Conservation (phyloP, 2,888 invertebrate genomes). For the Melitaea athalia region DNA sequence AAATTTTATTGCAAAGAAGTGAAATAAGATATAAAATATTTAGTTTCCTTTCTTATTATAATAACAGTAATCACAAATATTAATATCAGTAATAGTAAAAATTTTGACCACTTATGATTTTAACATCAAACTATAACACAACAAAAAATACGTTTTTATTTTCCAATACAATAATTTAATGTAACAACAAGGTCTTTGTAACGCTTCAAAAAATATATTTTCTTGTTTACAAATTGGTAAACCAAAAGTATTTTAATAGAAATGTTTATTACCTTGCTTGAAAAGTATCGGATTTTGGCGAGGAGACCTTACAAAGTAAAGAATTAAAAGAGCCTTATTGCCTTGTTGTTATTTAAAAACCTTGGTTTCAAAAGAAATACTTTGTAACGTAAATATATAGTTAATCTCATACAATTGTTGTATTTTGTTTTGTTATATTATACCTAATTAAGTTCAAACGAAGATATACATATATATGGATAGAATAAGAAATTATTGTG, state of each 20-base stretch:
- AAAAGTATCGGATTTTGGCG: not conserved
- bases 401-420: not conserved
- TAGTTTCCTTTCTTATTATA: too few species aligned
- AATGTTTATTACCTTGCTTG: not conserved
- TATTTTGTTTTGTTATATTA: not conserved
- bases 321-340: not conserved
- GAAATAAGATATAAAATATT: too few species aligned
- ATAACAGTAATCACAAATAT: too few species aligned
- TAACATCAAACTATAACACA: too few species aligned
- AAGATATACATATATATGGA: not conserved
- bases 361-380: not conserved
- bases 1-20: too few species aligned
- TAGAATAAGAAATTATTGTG: too few species aligned
- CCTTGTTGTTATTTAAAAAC: conserved; percentile 1
- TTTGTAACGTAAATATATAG: not conserved
- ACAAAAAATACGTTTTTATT: too few species aligned
- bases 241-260: not conserved
- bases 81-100: too few species aligned
- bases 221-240: not conserved
- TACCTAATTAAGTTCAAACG: not conserved
- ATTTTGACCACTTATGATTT: too few species aligned
- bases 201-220: too few species aligned
- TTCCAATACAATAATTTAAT: too few species aligned
- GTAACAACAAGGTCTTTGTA: too few species aligned
- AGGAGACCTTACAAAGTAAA: conserved; percentile 2